Base-by-base conservation (phyloP, 2,113 vertebrate genomes). In the Talpa occidentalis region DNA sequence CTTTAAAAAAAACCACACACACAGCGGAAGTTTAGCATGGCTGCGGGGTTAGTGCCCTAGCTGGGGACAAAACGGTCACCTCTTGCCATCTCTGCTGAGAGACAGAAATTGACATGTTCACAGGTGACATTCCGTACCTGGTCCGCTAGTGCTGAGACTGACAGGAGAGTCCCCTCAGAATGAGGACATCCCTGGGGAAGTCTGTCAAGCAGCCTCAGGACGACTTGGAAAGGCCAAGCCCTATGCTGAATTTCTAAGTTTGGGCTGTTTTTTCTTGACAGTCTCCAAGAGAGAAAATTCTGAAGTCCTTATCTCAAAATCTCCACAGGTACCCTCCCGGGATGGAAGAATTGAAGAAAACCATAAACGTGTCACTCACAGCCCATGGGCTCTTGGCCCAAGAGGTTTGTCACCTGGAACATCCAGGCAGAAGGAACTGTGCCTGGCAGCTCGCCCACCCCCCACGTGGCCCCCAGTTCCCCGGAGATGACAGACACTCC, bases 381-480 rank as follows among this genome's bases (percentile, higher is more conserved):
- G 30, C 37, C 76, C 64, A 49, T 0, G 78, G 67, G 79, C 44
- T 47, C 72, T 22, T 9, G 37, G 54, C 69, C 78, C 67, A 40
- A 78, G 32, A 6, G 4, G 56, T 32, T 1, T 19, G 40, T 47
- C 52, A 59, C 90, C 80, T 32, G 66, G 74, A 47, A 66, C 77
- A n/a, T 26, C 72, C 67, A 44, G 22, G 77, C 49, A 52, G 84
- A 11, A 56, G 37, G 30, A 70, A 21, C 6, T 24, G 40, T 17
- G 0, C 28, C 8, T 81, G 94, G 95, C 72, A n/a, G 22, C n/a
- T 0, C 10, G 62, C 67, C 66, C 37, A 3, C 16, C 26, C 22
- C 42, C 79, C 80, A 94, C 85, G 90, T 88, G 94, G 95, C 93
- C 64, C n/a, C 35, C 56, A 24, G 60, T 69, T 40, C 70, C n/a